Conservation (phyloP, 2,888 invertebrate genomes). For the Hartigia nigra region DNA sequence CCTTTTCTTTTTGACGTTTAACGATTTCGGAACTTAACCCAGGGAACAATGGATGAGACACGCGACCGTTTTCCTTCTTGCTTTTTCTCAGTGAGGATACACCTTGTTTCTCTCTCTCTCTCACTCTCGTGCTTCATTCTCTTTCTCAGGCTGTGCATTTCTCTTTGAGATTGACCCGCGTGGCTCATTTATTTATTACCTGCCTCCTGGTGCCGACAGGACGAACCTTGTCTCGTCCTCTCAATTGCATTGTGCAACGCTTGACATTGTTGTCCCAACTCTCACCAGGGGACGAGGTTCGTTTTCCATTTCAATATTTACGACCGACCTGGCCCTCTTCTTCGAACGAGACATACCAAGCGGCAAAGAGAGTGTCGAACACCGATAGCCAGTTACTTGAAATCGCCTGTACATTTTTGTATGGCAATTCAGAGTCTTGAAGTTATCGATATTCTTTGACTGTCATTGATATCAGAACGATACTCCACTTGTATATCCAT, state of each 20-base stretch:
- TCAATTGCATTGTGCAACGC: constrained; percentile 29
- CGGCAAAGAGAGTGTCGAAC: background rate
- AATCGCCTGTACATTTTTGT: background rate
- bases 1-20: constrained; percentile 7
- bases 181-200: background rate
- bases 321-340: background rate
- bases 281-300: constrained; percentile 37
- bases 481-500: background rate
- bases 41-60: background rate
- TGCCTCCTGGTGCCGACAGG: background rate
- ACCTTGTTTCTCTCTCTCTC: too few species aligned
- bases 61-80: background rate
- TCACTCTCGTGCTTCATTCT: too few species aligned
- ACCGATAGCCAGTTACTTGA: background rate
- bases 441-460: background rate
- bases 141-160: background rate
- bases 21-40: background rate
- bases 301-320: background rate
- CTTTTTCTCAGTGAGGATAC: too few species aligned
- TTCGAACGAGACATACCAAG: background rate
- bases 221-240: constrained; percentile 11
- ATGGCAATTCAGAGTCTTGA: background rate
- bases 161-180: background rate
- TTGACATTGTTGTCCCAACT: constrained; percentile 47
- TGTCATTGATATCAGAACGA: background rate